These are phyloP conservation scores for Melanotaenia boesemani DNA, from an alignment of 2,797 vertebrate species.

Conservation along the genomic window DNA sequence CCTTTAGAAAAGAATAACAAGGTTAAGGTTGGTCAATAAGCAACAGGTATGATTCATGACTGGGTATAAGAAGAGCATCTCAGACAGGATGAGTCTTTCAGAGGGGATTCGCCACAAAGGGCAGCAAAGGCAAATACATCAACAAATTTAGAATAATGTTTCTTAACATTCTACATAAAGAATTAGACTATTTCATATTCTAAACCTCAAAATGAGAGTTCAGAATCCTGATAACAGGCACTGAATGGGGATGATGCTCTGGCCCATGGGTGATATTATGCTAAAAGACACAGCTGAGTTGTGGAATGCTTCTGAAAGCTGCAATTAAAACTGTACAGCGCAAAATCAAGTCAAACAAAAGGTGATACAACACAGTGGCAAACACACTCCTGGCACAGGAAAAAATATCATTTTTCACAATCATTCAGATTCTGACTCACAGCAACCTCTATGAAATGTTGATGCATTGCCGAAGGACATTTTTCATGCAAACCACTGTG, in stretches of 20 bases:
- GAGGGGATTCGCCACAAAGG: too few relatives aligned
- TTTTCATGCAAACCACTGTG: neutral
- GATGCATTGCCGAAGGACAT: neutral
- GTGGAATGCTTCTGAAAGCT: neutral
- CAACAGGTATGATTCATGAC: neutral
- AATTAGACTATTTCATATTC: too few relatives aligned
- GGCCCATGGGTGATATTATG: too few relatives aligned
- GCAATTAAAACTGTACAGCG: neutral
- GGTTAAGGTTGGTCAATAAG: neutral
- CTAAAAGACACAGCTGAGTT: neutral
- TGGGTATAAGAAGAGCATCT: too few relatives aligned
- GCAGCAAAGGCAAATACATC: too few relatives aligned
- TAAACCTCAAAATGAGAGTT: neutral
- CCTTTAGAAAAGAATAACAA: constrained; percentile 75
- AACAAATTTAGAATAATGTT: neutral
- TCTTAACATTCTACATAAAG: too few relatives aligned
- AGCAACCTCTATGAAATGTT: neutral
- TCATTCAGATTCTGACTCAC: neutral
- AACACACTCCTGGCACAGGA: neutral
- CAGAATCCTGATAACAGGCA: neutral
- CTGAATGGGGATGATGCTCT: neutral
- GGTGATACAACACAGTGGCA: too few relatives aligned
- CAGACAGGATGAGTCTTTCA: neutral
- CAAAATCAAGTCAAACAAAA: too few relatives aligned
- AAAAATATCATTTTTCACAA: neutral